phyloP scores from a whole-genome alignment of 2,888 invertebrate genomes.

The Caenorhabditis panamensis region DNA sequence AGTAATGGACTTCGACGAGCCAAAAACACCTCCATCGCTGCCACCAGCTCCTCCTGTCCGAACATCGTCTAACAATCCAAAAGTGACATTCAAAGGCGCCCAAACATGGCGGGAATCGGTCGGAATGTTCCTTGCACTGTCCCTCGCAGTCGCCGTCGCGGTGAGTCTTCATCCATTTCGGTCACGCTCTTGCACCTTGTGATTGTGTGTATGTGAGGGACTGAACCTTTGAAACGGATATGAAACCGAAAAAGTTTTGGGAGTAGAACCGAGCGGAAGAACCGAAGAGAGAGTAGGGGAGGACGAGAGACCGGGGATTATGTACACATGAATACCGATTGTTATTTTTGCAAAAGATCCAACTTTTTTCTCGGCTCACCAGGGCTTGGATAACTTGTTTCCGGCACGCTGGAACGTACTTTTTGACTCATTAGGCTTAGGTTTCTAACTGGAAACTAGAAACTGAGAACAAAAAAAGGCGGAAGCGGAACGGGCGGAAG shows the following conservation, averaged over 20 bases:
- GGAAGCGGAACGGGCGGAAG: constrained; percentile 4
- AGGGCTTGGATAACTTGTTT: constrained; percentile 7
- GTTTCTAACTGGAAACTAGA: too few relatives aligned
- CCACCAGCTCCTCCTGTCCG: constrained; percentile 54
- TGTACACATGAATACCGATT: constrained; percentile 31
- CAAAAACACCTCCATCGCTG: constrained; percentile 33
- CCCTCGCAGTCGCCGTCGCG: constrained; percentile 67
- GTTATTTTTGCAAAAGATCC: constrained; percentile 12
- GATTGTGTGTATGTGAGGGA: not conserved
- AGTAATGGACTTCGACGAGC: constrained; percentile 48
- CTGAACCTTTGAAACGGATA: constrained; percentile 23
- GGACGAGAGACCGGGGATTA: constrained; percentile 14
- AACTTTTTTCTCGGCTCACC: constrained; percentile 11
- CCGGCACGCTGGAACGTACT: not conserved
- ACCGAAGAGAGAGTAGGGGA: not conserved
- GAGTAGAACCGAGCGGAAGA: not conserved
- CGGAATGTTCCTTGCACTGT: constrained; percentile 70
- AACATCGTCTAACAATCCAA: constrained; percentile 45
- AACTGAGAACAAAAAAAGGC: not conserved
- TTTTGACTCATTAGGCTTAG: not conserved
- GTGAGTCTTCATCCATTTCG: constrained; percentile 53
- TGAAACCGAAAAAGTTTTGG: constrained; percentile 15
- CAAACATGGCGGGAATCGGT: constrained; percentile 76
- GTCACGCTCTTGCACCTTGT: constrained; percentile 28
- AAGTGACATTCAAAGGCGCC: constrained; percentile 66